Conservation (phyloP, 1,140 invertebrate genomes). For the Megalonaias nervosa region DNA sequence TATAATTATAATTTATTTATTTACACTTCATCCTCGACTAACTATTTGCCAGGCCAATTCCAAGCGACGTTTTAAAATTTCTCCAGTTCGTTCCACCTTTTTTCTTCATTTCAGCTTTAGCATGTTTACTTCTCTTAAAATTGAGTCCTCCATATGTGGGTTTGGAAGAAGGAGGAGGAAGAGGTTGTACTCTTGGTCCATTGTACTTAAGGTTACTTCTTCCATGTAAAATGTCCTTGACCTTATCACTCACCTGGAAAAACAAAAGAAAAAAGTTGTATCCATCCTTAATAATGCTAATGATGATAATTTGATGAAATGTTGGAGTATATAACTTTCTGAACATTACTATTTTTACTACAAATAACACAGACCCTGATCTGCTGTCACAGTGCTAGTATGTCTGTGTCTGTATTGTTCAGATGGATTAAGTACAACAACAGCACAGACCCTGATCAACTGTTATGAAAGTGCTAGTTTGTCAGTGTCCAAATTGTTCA, state of each 20-base stretch:
- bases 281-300: too few species aligned
- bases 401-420: neutral
- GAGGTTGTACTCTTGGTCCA: slow-evolving; percentile 52
- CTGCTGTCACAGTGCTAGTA: neutral
- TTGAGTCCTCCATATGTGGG: slow-evolving; percentile 28
- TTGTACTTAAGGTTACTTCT: slow-evolving; percentile 54
- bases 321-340: neutral
- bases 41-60: slow-evolving; percentile 21
- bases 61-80: slow-evolving; percentile 33
- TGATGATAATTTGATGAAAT: too few species aligned
- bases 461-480: too few species aligned
- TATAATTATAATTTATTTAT: too few species aligned
- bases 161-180: slow-evolving; percentile 50
- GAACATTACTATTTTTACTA: neutral
- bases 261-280: neutral
- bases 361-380: neutral
- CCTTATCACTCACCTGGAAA: slow-evolving; percentile 56
- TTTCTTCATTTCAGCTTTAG: slow-evolving; percentile 17
- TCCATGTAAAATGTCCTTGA: slow-evolving; percentile 53
- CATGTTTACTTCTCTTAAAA: slow-evolving; percentile 12
- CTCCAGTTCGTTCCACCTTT: slow-evolving; percentile 50
- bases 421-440: neutral
- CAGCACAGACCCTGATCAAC: too few species aligned
- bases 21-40: neutral
- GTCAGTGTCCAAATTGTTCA: too few species aligned